Conservation (phyloP, 2,797 vertebrate species). For the Rhodeus uyekii region DNA sequence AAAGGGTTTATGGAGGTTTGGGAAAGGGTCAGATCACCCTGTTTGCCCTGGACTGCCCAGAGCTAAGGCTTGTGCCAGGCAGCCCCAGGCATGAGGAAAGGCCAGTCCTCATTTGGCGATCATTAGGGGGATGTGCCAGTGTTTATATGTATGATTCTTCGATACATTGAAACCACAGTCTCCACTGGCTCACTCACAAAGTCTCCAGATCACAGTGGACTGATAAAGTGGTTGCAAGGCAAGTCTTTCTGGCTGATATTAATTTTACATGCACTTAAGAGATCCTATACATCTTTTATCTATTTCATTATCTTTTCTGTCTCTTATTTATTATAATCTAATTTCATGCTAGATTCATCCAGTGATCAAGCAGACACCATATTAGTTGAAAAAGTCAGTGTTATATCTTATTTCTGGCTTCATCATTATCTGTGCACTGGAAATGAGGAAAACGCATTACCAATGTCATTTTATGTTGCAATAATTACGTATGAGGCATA, state of each 20-base stretch:
- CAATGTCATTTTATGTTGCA: background rate
- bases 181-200: too few species aligned
- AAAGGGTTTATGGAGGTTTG: slow-evolving; percentile 51
- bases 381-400: slow-evolving; percentile 56
- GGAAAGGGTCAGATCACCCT: slow-evolving; percentile 51
- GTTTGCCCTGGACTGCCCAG: slow-evolving; percentile 50
- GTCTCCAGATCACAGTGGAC: background rate
- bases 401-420: slow-evolving; percentile 53
- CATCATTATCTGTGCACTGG: slow-evolving; percentile 19
- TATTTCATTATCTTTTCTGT: slow-evolving; percentile 74
- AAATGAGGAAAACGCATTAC: background rate
- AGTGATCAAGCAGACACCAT: slow-evolving; percentile 55
- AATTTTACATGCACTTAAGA: slow-evolving; percentile 70
- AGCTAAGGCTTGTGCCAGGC: slow-evolving; percentile 65
- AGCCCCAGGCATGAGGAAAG: slow-evolving; percentile 60
- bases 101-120: slow-evolving; percentile 56
- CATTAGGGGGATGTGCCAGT: slow-evolving; percentile 66
- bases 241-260: slow-evolving; percentile 68
- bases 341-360: slow-evolving; percentile 60
- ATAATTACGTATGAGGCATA: background rate
- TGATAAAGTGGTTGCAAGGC: slow-evolving; percentile 64
- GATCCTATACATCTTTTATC: slow-evolving; percentile 73
- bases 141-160: slow-evolving; percentile 26
- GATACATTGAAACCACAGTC: background rate
- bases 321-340: slow-evolving; percentile 66